These are phyloP conservation scores for Hemibagrus guttatus DNA, from an alignment of 2,797 vertebrate species.

Conservation along the genomic window DNA sequence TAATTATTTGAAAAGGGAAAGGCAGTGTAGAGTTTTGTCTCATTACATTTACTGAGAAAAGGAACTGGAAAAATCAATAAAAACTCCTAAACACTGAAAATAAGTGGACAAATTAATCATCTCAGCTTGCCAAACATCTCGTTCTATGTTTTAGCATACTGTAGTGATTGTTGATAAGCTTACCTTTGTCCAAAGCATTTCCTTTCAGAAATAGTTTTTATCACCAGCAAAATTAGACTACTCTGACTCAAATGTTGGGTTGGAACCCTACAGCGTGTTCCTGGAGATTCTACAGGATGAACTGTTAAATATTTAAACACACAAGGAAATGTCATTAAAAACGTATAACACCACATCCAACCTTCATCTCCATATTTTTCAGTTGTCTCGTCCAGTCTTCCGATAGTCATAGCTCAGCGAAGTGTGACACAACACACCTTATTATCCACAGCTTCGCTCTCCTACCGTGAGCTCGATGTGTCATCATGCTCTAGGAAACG, in stretches of 20 bases:
- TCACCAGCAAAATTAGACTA: constrained; percentile 31
- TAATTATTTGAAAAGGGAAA: not conserved
- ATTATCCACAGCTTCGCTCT: constrained; percentile 74
- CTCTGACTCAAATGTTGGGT: constrained; percentile 58
- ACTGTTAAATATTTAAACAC: constrained; percentile 84
- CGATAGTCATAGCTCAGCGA: constrained; percentile 72
- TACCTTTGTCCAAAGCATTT: not conserved
- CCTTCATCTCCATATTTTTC: constrained; percentile 50
- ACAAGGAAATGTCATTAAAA: constrained; percentile 83
- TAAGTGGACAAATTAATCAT: not conserved
- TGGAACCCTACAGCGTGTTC: constrained; percentile 65
- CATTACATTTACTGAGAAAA: not conserved
- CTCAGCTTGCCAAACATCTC: not conserved
- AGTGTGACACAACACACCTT: constrained; percentile 78
- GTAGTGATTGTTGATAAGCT: not conserved
- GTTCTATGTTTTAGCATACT: not conserved
- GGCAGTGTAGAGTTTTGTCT: not conserved
- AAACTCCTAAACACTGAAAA: not conserved
- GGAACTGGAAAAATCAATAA: not conserved
- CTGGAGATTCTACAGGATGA: constrained; percentile 74
- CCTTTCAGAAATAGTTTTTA: not conserved
- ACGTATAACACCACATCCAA: constrained; percentile 67
- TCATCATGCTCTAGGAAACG: constrained; percentile 75
- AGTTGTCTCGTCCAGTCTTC: constrained; percentile 53
- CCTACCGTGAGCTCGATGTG: constrained; percentile 70